A percentile compares a stretch with the other conserved stretches of the same genome.
phyloP scores from a whole-genome alignment of 2,113 vertebrate genomes.

The Istiophorus platypterus region DNA sequence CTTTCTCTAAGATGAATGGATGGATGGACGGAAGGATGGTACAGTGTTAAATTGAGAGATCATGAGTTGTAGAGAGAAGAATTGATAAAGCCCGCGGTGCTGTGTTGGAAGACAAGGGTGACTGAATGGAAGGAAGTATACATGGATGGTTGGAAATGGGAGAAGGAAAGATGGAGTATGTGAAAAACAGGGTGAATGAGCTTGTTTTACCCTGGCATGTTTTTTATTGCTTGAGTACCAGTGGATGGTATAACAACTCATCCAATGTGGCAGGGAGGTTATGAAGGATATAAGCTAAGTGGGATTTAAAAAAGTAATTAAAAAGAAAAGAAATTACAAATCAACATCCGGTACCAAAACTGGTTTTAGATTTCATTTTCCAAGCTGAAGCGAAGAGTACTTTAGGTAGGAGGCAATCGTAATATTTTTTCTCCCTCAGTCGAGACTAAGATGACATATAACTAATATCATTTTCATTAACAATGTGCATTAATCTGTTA shows the following conservation, averaged over 20 bases:
- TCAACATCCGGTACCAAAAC: background rate
- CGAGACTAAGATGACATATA: conserved; percentile 13
- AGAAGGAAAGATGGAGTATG: background rate
- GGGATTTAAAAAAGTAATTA: background rate
- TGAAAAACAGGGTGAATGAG: conserved; percentile 9
- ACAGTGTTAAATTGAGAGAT: conserved; percentile 43
- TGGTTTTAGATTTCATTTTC: background rate
- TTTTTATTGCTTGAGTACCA: background rate
- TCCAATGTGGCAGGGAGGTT: background rate
- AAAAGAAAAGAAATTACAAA: background rate
- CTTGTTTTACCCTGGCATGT: conserved; percentile 8
- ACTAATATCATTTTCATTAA: conserved; percentile 29
- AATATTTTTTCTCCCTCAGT: background rate
- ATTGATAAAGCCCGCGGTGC: conserved; percentile 23
- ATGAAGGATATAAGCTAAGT: background rate
- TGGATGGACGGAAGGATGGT: conserved; percentile 24
- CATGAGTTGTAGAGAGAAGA: conserved; percentile 18
- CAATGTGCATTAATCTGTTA: conserved; percentile 15
- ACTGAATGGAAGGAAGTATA: conserved; percentile 32
- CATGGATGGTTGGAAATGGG: background rate
- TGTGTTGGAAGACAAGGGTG: conserved; percentile 31
- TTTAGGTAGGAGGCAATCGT: background rate
- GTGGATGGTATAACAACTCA: background rate
- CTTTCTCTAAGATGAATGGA: conserved; percentile 35
- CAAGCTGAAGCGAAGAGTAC: conserved; percentile 5